phyloP scores from a whole-genome alignment of 2,113 vertebrate genomes.

The Crotalus horridus region DNA sequence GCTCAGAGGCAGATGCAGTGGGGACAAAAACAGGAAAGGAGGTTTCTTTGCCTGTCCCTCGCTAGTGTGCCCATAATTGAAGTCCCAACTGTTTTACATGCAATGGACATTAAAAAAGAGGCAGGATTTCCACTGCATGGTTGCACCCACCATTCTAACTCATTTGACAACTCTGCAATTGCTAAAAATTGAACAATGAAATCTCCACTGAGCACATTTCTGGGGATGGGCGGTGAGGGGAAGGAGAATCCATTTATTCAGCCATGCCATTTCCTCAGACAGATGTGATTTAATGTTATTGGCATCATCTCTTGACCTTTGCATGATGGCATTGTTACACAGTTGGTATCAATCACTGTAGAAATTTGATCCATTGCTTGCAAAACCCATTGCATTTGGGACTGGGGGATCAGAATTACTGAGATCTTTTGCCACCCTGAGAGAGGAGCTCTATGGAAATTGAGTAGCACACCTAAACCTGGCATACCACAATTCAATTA shows the following conservation, averaged over 20 bases:
- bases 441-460: background rate
- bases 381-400: background rate
- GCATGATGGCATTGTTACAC: background rate
- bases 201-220: background rate
- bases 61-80: background rate
- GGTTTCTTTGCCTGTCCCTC: background rate
- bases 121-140: background rate
- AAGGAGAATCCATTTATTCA: background rate
- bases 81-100: background rate
- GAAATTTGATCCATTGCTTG: background rate
- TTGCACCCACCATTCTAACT: background rate
- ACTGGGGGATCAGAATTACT: background rate
- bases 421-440: background rate
- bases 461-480: background rate
- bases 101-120: background rate
- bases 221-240: background rate
- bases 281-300: background rate
- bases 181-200: background rate
- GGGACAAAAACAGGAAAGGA: background rate
- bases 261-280: background rate
- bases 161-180: background rate
- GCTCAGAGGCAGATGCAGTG: background rate
- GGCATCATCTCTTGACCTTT: background rate
- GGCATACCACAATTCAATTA: background rate
- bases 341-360: background rate